These are phyloP conservation scores for Drosophila obscura DNA, from an alignment of 1,140 invertebrate genomes.

Conservation along the genomic window DNA sequence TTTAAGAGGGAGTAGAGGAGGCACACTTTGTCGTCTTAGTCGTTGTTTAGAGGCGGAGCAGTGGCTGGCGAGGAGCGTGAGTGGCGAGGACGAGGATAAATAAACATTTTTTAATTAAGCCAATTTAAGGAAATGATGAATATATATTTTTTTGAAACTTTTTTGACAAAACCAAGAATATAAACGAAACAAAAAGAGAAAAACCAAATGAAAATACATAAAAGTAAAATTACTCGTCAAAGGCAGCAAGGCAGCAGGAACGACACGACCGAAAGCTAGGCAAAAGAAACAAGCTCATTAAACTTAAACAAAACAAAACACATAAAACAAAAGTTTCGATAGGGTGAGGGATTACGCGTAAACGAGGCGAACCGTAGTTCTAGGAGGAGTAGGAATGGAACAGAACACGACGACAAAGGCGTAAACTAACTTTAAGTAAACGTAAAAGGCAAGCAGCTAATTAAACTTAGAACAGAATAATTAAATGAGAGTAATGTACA, in stretches of 20 bases:
- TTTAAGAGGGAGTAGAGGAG: constrained; percentile 50
- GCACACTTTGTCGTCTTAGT: constrained; percentile 45
- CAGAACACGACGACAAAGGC: constrained; percentile 52
- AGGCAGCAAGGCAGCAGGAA: constrained; percentile 12
- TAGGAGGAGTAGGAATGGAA: constrained; percentile 27
- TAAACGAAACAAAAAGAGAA: constrained; percentile 38
- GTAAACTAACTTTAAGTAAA: constrained; percentile 65
- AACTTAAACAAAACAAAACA: constrained; percentile 55
- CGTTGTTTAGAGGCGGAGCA: constrained; percentile 47
- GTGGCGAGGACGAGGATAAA: constrained; percentile 42
- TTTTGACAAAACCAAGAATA: constrained; percentile 69
- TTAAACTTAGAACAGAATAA: constrained; percentile 53
- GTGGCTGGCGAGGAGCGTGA: constrained; percentile 21
- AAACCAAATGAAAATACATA: constrained; percentile 39
- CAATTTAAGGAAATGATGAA: constrained; percentile 77
- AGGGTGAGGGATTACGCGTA: neutral
- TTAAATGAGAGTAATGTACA: constrained; percentile 72
- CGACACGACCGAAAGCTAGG: constrained; percentile 40
- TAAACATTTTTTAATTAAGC: constrained; percentile 76
- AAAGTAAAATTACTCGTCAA: constrained; percentile 22
- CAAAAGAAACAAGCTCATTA: constrained; percentile 72
- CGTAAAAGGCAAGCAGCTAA: constrained; percentile 49
- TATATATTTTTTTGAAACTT: constrained; percentile 83
- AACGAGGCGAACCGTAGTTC: constrained; percentile 13
- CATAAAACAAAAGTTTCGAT: constrained; percentile 28